phyloP scores from a whole-genome alignment of 2,797 vertebrate species.

The Holocentrus rufus region DNA sequence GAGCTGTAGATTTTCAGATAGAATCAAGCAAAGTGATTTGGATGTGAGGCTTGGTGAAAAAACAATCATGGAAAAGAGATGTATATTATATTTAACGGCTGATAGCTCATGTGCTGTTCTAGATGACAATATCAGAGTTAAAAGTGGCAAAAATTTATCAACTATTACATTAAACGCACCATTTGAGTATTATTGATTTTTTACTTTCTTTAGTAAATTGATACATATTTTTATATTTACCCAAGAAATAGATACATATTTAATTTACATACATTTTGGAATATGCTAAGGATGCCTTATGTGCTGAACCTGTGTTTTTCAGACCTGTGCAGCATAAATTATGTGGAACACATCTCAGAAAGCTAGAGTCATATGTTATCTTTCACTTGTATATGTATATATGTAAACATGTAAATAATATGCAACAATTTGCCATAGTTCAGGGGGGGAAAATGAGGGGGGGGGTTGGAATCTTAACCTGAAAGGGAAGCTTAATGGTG shows the following conservation, averaged over 20 bases:
- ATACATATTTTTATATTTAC: too few relatives aligned
- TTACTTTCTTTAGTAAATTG: not conserved
- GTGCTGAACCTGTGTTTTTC: not conserved
- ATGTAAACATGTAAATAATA: too few relatives aligned
- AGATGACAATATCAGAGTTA: too few relatives aligned
- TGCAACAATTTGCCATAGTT: too few relatives aligned
- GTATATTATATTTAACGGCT: not conserved
- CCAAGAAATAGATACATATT: not conserved
- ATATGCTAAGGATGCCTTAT: too few relatives aligned
- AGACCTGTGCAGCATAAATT: not conserved
- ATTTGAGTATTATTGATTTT: not conserved
- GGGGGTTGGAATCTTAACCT: not conserved
- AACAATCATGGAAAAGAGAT: not conserved
- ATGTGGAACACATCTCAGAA: not conserved
- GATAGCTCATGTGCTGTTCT: not conserved
- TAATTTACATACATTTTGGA: not conserved
- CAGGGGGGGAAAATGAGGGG: too few relatives aligned
- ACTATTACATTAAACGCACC: not conserved
- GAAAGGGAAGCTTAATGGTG: not conserved
- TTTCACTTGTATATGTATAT: too few relatives aligned
- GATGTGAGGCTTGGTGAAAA: not conserved
- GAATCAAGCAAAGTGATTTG: not conserved
- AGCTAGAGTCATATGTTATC: not conserved
- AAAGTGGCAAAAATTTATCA: not conserved
- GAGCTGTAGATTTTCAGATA: not conserved